Percentiles rank a stretch among this genome's conserved stretches.
phyloP scores from a whole-genome alignment of 2,797 vertebrate genomes.

The Orestias chungarensis region DNA sequence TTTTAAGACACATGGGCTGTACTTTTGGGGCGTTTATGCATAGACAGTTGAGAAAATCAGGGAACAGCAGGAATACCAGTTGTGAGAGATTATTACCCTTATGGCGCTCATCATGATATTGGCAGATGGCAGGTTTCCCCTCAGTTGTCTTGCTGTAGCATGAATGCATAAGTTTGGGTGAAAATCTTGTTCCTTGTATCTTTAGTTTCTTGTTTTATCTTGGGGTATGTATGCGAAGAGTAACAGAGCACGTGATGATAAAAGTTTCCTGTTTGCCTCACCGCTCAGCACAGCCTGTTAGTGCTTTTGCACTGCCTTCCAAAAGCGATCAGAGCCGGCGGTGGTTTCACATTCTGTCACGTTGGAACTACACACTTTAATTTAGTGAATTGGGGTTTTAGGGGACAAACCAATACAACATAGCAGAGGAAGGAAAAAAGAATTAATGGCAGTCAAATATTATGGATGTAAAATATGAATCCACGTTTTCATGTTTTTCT shows the following conservation, averaged over 20 bases:
- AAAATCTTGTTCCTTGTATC: neutral
- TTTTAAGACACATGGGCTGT: neutral
- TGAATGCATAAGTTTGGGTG: neutral
- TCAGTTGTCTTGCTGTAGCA: constrained; percentile 6
- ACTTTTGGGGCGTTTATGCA: neutral
- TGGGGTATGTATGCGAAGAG: neutral
- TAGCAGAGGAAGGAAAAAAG: too few relatives aligned
- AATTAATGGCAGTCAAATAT: too few relatives aligned
- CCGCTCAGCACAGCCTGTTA: neutral
- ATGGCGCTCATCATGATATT: constrained; percentile 19
- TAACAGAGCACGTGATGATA: neutral
- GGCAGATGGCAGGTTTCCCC: constrained; percentile 5
- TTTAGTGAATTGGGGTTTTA: neutral
- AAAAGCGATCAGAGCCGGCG: neutral
- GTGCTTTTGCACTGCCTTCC: neutral
- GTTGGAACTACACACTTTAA: neutral
- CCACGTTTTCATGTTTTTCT: too few relatives aligned
- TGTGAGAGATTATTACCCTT: constrained; percentile 20
- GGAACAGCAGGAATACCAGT: constrained; percentile 30
- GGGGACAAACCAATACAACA: too few relatives aligned
- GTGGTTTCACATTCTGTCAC: neutral
- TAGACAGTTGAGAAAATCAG: neutral
- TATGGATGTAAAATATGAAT: too few relatives aligned
- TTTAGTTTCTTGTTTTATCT: neutral
- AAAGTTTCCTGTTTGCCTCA: neutral